Percentiles rank a stretch among this genome's conserved stretches.
Evolutionary conservation across 2,797 vertebrate species (phyloP).

Genomic region (Erethizon dorsatum): DNA sequence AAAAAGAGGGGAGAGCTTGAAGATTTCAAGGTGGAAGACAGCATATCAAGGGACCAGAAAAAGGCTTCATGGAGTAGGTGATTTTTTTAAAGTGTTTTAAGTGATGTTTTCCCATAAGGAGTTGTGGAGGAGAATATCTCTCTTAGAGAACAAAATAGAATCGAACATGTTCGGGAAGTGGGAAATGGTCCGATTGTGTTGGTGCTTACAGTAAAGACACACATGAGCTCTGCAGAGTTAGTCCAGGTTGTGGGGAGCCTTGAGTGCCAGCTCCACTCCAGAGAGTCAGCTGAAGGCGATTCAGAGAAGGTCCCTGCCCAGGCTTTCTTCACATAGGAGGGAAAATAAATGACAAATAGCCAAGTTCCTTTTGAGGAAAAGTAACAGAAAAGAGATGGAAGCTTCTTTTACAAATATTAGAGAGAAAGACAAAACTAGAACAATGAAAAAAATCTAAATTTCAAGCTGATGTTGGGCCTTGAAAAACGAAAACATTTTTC

Average conservation of each 20-base stretch:
- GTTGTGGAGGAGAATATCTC: neutral
- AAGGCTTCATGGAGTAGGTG: neutral
- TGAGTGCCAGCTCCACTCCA: neutral
- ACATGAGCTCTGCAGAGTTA: neutral
- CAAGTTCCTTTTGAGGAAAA: neutral
- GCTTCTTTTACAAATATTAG: neutral
- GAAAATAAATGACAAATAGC: neutral
- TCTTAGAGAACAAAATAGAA: neutral
- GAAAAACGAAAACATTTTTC: constrained; percentile 26
- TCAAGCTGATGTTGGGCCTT: neutral
- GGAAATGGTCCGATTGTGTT: neutral
- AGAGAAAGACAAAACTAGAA: neutral
- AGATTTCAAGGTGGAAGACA: constrained; percentile 8
- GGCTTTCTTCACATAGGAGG: neutral
- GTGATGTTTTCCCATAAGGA: neutral
- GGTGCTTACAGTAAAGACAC: neutral
- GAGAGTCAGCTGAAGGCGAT: neutral
- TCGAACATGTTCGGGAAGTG: neutral
- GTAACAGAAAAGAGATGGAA: neutral
- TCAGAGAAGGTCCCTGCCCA: neutral
- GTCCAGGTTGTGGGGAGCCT: neutral
- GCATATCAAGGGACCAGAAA: neutral
- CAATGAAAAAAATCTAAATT: constrained; percentile 5
- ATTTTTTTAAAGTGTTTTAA: neutral
- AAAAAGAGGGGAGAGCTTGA: neutral